These are phyloP conservation scores for Planiliza haematocheilus DNA, from an alignment of 2,113 vertebrate species.

Conservation along the genomic window DNA sequence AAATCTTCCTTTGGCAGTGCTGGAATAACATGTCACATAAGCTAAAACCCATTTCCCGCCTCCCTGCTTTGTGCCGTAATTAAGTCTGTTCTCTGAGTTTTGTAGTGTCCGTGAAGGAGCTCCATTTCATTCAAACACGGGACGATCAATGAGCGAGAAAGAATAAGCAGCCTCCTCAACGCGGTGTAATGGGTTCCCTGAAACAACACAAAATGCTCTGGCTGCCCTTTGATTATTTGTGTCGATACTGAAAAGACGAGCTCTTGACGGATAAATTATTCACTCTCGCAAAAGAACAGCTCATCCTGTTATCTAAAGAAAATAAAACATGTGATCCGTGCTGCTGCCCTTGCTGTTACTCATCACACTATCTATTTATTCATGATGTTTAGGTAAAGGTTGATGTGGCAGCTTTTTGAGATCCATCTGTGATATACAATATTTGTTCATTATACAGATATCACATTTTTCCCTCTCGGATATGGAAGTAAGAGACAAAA, in stretches of 20 bases:
- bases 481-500: no score
- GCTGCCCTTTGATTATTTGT: conserved; percentile 60
- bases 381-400: conserved; percentile 6
- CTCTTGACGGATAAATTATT: conserved; percentile 63
- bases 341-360: conserved; percentile 1
- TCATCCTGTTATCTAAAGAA: conserved; percentile 25
- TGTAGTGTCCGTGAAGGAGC: conserved; percentile 19
- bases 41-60: background rate
- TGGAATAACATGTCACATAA: background rate
- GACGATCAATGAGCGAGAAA: conserved; percentile 46
- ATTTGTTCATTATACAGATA: no score
- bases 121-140: conserved; percentile 18
- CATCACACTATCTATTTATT: conserved; percentile 37
- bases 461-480: no score
- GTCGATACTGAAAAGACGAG: conserved; percentile 45
- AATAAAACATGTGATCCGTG: conserved; percentile 18
- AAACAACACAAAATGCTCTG: conserved; percentile 37
- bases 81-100: background rate
- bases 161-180: conserved; percentile 37
- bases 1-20: background rate
- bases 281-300: conserved; percentile 12
- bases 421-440: no score
- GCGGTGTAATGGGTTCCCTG: conserved; percentile 38
- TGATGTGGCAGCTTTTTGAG: no score
- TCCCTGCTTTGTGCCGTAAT: background rate